Base-by-base conservation (phyloP, 2,888 invertebrate species). In the Arge pagana region DNA sequence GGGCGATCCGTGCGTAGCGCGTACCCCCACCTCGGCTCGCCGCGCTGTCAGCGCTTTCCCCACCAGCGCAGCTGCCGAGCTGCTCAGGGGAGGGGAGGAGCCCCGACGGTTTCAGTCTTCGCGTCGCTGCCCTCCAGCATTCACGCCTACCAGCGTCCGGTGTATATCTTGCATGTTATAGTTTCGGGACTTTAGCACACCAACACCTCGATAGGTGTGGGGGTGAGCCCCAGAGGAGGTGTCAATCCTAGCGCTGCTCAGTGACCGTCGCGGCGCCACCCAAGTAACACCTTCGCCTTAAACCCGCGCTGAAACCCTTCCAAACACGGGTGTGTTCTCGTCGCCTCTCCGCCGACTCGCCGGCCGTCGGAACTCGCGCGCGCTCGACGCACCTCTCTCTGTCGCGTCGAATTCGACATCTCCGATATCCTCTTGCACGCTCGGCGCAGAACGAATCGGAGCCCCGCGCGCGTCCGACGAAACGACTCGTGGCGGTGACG, bases 191-290 rank as follows among this genome's bases (percentile, higher is more conserved):
- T 70, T 71, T 70, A 68, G 72, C 74, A 68, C 72, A 71, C 71
- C 69, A 68, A 71, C 72, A 72, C 71, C 71, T 71, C 67, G 67
- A 67, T 66, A 72, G 70, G 74, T 73, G 73, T 70, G 74, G 71
- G 73, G 72, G 74, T 67, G 73, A 72, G 70, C 70, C 72, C 71
- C 69, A 70, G 73, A 73, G 76, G 73, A 76, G 76, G 76, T 76
- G 76, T 75, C 75, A 76, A 76, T 75, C 76, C 76, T 76, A 72
- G 76, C 76, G 74, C 76, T 76, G 76, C 76, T 75, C 75, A 76
- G 76, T 76, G 76, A 75, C 74, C 74, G 75, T 74, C 75, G 75
- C 74, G 76, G 75, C 76, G 75, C 76, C 75, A 76, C 75, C 76
- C 76, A 76, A 75, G 76, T 76, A 76, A 76, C 76, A 76, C 76